A percentile compares a stretch with the other conserved stretches of the same genome.
Evolutionary conservation across 2,888 invertebrate genomes (phyloP).

Genomic region (Tipula unca): DNA sequence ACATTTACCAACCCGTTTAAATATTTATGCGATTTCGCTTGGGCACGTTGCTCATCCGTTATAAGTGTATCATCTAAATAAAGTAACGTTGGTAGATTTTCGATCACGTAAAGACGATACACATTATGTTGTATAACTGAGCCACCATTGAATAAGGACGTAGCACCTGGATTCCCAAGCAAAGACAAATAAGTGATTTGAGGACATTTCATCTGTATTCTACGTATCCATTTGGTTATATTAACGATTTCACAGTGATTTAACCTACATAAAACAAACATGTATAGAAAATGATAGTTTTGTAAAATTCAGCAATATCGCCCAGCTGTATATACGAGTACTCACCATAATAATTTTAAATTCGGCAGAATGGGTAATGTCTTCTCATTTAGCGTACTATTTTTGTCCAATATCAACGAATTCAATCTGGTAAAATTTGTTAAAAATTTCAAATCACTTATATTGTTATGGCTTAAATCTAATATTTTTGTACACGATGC

Average conservation of each 20-base stretch:
- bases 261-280: slow-evolving; percentile 45
- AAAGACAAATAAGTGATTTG: slow-evolving; percentile 66
- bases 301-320: too few species aligned
- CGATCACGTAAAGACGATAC: slow-evolving; percentile 33
- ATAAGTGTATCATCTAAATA: slow-evolving; percentile 34
- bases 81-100: slow-evolving; percentile 32
- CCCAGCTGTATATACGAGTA: neutral
- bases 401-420: slow-evolving; percentile 74
- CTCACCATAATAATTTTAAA: slow-evolving; percentile 66
- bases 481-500: slow-evolving; percentile 52
- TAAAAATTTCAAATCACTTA: slow-evolving; percentile 66
- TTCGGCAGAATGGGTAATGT: slow-evolving; percentile 62
- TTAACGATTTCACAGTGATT: slow-evolving; percentile 56
- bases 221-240: slow-evolving; percentile 64
- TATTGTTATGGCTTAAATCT: slow-evolving; percentile 64
- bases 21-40: slow-evolving; percentile 2
- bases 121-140: slow-evolving; percentile 25
- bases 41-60: neutral
- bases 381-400: slow-evolving; percentile 60
- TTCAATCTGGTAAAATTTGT: slow-evolving; percentile 62
- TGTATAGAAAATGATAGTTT: too few species aligned
- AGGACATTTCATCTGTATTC: slow-evolving; percentile 61
- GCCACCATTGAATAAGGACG: slow-evolving; percentile 64
- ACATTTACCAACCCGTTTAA: neutral
- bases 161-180: slow-evolving; percentile 79